Evolutionary conservation across 2,113 vertebrate genomes (phyloP).

Genomic region (Chloropsis cyanopogon): DNA sequence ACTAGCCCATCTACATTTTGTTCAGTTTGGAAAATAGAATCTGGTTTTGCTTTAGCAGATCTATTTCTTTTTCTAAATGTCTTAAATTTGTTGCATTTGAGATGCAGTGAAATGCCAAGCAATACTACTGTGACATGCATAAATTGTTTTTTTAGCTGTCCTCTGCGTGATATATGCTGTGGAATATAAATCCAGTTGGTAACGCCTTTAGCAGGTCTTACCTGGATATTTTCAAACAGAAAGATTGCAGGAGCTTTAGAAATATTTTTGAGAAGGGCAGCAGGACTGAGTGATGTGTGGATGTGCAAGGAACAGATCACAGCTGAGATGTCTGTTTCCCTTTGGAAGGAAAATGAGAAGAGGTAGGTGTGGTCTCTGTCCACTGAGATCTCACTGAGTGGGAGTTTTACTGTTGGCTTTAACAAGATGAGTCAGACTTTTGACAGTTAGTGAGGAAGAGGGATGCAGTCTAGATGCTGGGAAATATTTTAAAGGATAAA

Average conservation of each 20-base stretch:
- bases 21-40: neutral
- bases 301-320: neutral
- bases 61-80: neutral
- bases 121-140: neutral
- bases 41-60: neutral
- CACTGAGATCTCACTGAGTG: neutral
- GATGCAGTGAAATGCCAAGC: neutral
- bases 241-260: neutral
- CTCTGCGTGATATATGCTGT: neutral
- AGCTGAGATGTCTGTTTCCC: neutral
- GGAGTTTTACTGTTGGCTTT: neutral
- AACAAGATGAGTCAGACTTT: neutral
- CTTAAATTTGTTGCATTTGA: neutral
- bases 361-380: neutral
- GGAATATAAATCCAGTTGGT: neutral
- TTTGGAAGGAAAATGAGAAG: neutral
- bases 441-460: neutral
- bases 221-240: neutral
- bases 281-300: neutral
- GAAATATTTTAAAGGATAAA: neutral
- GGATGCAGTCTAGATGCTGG: neutral
- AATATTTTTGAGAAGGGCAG: neutral
- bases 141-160: neutral
- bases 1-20: neutral
- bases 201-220: neutral